These are phyloP conservation scores for Spinibarbus caldwelli DNA, from an alignment of 2,797 vertebrate species.

Conservation along the genomic window DNA sequence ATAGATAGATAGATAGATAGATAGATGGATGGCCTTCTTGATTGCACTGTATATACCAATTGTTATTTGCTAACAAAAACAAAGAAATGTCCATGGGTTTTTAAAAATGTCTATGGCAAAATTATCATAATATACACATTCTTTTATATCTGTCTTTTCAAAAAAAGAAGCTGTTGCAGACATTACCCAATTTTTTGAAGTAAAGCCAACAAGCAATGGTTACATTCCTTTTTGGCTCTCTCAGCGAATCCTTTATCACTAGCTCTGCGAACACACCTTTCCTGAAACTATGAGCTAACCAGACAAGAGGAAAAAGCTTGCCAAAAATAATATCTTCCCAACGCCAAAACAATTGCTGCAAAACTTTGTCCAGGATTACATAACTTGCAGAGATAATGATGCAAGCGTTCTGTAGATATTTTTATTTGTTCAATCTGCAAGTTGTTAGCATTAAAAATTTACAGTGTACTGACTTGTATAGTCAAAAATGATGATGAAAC, in stretches of 20 bases:
- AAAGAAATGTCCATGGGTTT: background rate
- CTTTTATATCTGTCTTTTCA: background rate
- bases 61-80: background rate
- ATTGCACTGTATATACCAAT: too few relatives aligned
- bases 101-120: background rate
- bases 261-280: slow-evolving; percentile 57
- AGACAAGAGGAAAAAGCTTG: slow-evolving; percentile 36
- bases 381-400: slow-evolving; percentile 40
- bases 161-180: slow-evolving; percentile 6
- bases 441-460: slow-evolving; percentile 23
- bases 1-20: too few relatives aligned
- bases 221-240: slow-evolving; percentile 11
- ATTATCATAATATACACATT: background rate
- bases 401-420: slow-evolving; percentile 14
- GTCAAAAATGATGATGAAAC: slow-evolving; percentile 5
- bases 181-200: background rate
- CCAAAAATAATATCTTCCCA: slow-evolving; percentile 30
- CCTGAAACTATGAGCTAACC: slow-evolving; percentile 60
- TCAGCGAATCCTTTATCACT: slow-evolving; percentile 30
- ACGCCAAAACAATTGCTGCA: slow-evolving; percentile 53
- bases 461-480: background rate
- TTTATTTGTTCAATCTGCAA: slow-evolving; percentile 30
- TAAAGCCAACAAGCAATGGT: background rate
- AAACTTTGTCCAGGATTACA: slow-evolving; percentile 35
- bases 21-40: too few relatives aligned